Conservation (phyloP, 1,140 invertebrate genomes). For the Thaumetopoea pityocampa region DNA sequence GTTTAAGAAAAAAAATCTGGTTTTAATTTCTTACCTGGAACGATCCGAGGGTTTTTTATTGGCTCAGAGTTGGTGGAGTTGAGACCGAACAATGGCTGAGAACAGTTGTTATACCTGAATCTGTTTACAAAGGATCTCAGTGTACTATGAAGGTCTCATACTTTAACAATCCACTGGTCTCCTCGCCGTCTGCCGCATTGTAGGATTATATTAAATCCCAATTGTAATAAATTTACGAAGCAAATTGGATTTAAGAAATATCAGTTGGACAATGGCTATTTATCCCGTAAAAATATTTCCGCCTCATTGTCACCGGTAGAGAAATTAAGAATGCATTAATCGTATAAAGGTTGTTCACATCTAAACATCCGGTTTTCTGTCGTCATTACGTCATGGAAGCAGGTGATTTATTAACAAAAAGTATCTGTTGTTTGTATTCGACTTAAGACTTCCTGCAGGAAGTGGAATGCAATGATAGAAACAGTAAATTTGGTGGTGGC, state of each 20-base stretch:
- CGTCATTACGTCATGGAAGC: constrained; percentile 23
- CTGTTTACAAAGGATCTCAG: constrained; percentile 53
- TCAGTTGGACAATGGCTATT: constrained; percentile 30
- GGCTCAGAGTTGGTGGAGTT: constrained; percentile 51
- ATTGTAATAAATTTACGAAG: constrained; percentile 35
- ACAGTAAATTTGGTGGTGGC: no score
- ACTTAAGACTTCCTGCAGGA: constrained; percentile 6
- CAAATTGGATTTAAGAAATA: constrained; percentile 37
- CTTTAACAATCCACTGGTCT: constrained; percentile 36
- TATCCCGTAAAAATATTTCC: constrained; percentile 46
- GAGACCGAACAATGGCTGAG: constrained; percentile 41
- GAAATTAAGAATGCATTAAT: constrained; percentile 39
- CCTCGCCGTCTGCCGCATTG: constrained; percentile 48
- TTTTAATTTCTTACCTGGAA: constrained; percentile 64
- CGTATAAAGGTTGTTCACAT: constrained; percentile 38
- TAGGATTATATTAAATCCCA: constrained; percentile 31
- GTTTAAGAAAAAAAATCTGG: constrained; percentile 61
- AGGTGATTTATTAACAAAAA: constrained; percentile 14
- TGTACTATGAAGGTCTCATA: no score
- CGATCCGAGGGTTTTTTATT: constrained; percentile 55
- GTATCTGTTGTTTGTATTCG: constrained; percentile 16
- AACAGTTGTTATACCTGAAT: constrained; percentile 62
- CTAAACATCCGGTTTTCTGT: constrained; percentile 52
- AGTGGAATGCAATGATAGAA: no score
- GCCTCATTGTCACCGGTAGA: constrained; percentile 36